These are phyloP conservation scores for Sepiola atlantica DNA, from an alignment of 2,888 invertebrate species.

Conservation along the genomic window DNA sequence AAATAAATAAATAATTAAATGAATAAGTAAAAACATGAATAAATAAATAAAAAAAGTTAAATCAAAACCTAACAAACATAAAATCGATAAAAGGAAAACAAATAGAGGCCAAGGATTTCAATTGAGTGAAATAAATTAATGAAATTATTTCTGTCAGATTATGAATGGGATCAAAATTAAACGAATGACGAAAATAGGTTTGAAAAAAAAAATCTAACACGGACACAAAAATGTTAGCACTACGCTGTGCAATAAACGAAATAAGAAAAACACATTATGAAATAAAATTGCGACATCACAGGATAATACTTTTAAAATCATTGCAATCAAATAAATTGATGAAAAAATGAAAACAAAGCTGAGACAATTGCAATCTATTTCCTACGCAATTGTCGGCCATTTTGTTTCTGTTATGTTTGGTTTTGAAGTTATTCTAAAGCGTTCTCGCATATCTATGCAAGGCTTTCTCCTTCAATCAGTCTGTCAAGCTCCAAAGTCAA, in stretches of 20 bases:
- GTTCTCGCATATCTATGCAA: background rate
- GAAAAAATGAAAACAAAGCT: background rate
- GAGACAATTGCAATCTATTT: background rate
- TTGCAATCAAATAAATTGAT: background rate
- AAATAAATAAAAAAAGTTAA: no score
- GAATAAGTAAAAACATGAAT: no score
- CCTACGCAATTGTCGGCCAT: background rate
- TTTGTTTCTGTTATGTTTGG: background rate
- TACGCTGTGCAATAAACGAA: background rate
- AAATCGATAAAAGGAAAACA: background rate
- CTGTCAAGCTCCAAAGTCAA: no score
- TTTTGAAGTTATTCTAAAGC: background rate
- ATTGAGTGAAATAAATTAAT: background rate
- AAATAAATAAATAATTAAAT: background rate
- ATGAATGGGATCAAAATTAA: background rate
- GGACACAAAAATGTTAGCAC: background rate
- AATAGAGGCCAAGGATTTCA: background rate
- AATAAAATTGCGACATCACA: background rate
- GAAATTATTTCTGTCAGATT: background rate
- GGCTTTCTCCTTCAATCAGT: no score
- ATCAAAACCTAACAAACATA: no score
- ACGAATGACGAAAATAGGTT: background rate
- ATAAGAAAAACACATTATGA: background rate
- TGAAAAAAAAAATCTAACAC: background rate
- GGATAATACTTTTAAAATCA: background rate